Percentiles rank a stretch among this genome's conserved stretches.
Evolutionary conservation across 2,113 vertebrate genomes (phyloP).

Genomic region (Embiotoca jacksoni): DNA sequence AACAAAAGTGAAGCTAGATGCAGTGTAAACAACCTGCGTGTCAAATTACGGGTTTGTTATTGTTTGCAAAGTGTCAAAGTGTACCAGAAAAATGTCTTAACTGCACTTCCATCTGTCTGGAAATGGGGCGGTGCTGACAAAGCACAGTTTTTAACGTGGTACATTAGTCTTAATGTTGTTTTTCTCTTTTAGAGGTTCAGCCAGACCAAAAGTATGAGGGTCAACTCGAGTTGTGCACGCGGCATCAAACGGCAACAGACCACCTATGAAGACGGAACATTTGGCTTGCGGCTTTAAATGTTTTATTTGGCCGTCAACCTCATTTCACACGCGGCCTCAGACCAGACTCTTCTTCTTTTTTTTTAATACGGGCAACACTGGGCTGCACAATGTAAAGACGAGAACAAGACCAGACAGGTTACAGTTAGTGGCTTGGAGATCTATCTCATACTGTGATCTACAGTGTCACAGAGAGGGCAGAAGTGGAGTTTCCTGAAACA

Average conservation of each 20-base stretch:
- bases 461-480: constrained; percentile 4
- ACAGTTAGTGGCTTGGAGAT: constrained; percentile 7
- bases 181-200: constrained; percentile 56
- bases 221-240: constrained; percentile 37
- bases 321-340: constrained; percentile 58
- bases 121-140: constrained; percentile 43
- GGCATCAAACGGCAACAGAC: constrained; percentile 64
- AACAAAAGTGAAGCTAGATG: background rate
- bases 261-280: constrained; percentile 75
- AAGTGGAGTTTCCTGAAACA: background rate
- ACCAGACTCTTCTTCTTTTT: constrained; percentile 50
- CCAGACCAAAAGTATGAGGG: constrained; percentile 64
- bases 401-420: constrained; percentile 40
- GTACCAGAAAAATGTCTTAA: constrained; percentile 43
- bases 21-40: background rate
- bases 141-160: constrained; percentile 43
- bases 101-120: constrained; percentile 10
- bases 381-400: constrained; percentile 29
- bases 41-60: constrained; percentile 2
- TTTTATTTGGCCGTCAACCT: constrained; percentile 74
- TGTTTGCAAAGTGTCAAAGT: background rate
- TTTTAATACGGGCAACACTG: constrained; percentile 45
- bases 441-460: background rate
- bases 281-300: constrained; percentile 73
- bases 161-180: constrained; percentile 67